Conservation (phyloP, 2,888 invertebrate species). For the Lasius platythorax region DNA sequence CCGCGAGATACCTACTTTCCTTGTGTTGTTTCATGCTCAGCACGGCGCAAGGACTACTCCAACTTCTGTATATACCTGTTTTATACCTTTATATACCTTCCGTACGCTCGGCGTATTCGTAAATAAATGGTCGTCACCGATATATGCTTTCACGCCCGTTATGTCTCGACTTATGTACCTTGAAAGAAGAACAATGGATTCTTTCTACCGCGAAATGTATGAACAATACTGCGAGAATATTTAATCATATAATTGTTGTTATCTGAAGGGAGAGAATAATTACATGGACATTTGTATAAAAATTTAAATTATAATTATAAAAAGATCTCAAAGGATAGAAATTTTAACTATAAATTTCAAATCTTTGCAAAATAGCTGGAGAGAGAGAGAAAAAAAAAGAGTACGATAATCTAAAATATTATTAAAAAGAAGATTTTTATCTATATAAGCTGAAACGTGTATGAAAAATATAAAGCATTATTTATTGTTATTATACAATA, state of each 20-base stretch:
- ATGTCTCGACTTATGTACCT: background rate
- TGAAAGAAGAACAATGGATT: background rate
- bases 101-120: constrained; percentile 9
- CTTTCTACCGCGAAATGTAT: background rate
- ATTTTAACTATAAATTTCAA: background rate
- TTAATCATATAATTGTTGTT: background rate
- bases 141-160: constrained; percentile 13
- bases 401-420: background rate
- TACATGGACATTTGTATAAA: background rate
- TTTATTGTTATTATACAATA: background rate
- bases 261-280: background rate
- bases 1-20: constrained; percentile 11
- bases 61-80: constrained; percentile 4
- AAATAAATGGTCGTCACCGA: constrained; percentile 27
- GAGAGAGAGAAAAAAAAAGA: background rate
- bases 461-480: background rate
- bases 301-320: background rate
- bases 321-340: background rate
- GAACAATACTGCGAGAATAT: background rate
- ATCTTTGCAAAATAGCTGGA: background rate
- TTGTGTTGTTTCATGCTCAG: constrained; percentile 22
- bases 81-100: constrained; percentile 11
- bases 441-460: too few relatives aligned
- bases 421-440: background rate
- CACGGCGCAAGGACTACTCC: background rate